A percentile compares a stretch with the other conserved stretches of the same genome.
phyloP scores from a whole-genome alignment of 2,797 vertebrate species.

The Mallotus villosus region DNA sequence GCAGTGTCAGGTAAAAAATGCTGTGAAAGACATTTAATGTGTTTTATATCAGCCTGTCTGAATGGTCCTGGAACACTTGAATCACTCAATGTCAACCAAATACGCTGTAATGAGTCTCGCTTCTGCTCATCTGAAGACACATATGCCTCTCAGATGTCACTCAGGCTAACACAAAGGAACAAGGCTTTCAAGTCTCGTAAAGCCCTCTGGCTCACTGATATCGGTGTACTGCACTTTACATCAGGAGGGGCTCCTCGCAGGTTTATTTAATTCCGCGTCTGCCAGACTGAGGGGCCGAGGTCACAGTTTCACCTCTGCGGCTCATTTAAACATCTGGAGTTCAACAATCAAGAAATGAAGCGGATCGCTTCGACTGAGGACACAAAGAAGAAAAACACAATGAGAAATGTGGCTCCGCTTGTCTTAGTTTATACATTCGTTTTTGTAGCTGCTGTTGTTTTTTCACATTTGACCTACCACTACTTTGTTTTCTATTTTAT shows the following conservation, averaged over 20 bases:
- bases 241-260: slow-evolving; percentile 57
- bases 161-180: slow-evolving; percentile 61
- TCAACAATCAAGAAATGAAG: slow-evolving; percentile 52
- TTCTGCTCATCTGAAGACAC: slow-evolving; percentile 76
- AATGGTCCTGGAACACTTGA: slow-evolving; percentile 79
- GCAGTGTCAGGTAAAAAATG: slow-evolving; percentile 81
- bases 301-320: slow-evolving; percentile 54
- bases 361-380: neutral
- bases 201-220: slow-evolving; percentile 58
- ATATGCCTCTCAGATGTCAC: slow-evolving; percentile 76
- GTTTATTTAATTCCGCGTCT: slow-evolving; percentile 66
- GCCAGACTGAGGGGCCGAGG: slow-evolving; percentile 55
- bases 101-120: slow-evolving; percentile 77
- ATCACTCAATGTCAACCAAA: slow-evolving; percentile 81
- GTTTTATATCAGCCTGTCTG: slow-evolving; percentile 82
- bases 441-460: slow-evolving; percentile 2
- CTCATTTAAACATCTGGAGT: slow-evolving; percentile 68
- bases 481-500: neutral
- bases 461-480: neutral
- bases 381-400: neutral
- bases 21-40: slow-evolving; percentile 81
- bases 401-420: neutral
- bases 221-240: slow-evolving; percentile 50
- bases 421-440: too few relatives aligned
- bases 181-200: slow-evolving; percentile 64